Base-by-base conservation (phyloP, 2,797 vertebrate species). In the Lithobates pipiens region DNA sequence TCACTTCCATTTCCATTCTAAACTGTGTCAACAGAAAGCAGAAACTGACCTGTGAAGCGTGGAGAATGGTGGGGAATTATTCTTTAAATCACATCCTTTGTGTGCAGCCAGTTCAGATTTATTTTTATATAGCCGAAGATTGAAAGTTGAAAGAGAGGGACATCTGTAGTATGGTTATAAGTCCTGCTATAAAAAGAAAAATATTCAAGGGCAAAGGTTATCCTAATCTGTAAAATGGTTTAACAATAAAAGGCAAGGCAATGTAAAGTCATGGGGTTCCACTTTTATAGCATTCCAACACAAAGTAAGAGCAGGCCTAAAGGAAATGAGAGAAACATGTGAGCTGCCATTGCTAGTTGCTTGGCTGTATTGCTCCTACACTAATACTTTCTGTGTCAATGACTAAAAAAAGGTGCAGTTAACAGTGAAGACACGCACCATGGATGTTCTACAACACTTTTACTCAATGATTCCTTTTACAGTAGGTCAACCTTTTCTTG, bases 51-150 rank as follows among this genome's bases (percentile, higher is more conserved):
- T 72, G 44, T 15, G 77, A 84, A 77, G 46, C 77, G 46, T 34
- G 32, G 68, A 77, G 77, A 78, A 77, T 15, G 44, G 39, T n/a
- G 77, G 75, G 21, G 61, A 84, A 84, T 84, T 72, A 69, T 57
- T 63, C 46, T 72, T 11, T 15, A 72, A 77, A 77, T 57, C 63
- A 77, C 76, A 69, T 84, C n/a, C 21, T 77, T 77, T 42, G 32
- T 36, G 32, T 23, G 34, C 23, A 57, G 65, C 73, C 23, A 77
- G 32, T 72, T 71, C 34, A 42, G n/a, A 6, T 77, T 29, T 72
- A 42, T 77, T 68, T 70, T 77, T 23, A 77, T 84, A 11, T 72
- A 21, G 13, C 23, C 29, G 39, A 54, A 76, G 34, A 27, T 23
- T 1, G 5, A 9, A 23, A n/a, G 1, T 16, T 11, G 3, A 6